These are phyloP conservation scores for Enteromius paludinosus DNA, from an alignment of 2,797 vertebrate species.

Conservation along the genomic window DNA sequence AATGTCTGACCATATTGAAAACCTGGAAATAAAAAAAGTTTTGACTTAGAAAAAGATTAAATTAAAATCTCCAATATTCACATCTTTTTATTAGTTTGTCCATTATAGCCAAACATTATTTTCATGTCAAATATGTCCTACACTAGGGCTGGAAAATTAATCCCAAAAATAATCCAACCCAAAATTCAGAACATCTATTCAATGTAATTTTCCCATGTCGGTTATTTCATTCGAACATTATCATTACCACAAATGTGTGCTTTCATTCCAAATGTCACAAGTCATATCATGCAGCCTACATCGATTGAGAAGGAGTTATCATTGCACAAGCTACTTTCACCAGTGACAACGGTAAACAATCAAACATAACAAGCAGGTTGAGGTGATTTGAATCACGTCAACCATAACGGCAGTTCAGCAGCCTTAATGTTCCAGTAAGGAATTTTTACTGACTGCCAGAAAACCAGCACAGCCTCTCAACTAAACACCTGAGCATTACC, in stretches of 20 bases:
- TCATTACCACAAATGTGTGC: too few species aligned
- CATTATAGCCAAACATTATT: background rate
- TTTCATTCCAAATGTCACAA: too few species aligned
- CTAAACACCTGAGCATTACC: background rate
- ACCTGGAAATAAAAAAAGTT: background rate
- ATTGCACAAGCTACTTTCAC: background rate
- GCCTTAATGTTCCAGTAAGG: slow-evolving; percentile 2
- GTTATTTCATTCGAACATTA: too few species aligned
- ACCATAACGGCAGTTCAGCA: background rate
- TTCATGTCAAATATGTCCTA: background rate
- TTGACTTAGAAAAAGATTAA: background rate
- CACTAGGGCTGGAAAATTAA: too few species aligned
- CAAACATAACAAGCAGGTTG: background rate
- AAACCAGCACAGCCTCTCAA: background rate
- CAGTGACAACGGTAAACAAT: background rate
- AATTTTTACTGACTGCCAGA: background rate
- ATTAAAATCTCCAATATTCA: background rate
- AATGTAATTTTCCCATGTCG: too few species aligned
- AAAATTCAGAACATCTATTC: background rate
- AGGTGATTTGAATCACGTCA: slow-evolving; percentile 4
- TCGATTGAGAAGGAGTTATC: background rate
- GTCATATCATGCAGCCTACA: background rate
- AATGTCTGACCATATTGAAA: background rate
- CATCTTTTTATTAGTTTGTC: background rate
- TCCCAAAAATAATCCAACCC: background rate